phyloP scores from a whole-genome alignment of 2,113 vertebrate species.

The Nesoenas mayeri region DNA sequence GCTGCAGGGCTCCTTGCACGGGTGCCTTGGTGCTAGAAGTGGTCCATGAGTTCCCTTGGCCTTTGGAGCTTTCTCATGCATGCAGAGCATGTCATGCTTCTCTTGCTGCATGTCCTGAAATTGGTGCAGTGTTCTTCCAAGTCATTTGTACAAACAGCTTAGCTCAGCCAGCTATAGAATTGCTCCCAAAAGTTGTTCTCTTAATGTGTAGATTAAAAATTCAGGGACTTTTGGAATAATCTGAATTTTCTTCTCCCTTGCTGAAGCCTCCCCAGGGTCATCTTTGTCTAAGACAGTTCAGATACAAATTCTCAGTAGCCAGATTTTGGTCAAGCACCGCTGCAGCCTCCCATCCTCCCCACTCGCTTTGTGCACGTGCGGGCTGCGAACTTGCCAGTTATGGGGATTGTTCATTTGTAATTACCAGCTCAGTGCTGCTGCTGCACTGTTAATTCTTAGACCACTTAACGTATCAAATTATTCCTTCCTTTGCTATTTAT shows the following conservation, averaged over 20 bases:
- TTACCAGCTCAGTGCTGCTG: constrained; percentile 31
- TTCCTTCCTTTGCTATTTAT: constrained; percentile 46
- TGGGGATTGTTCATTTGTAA: background rate
- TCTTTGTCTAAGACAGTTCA: background rate
- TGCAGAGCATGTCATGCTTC: fast-evolving
- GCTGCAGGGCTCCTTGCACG: background rate
- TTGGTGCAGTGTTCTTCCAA: background rate
- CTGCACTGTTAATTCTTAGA: constrained; percentile 26
- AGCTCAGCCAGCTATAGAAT: background rate
- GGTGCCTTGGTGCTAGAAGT: background rate
- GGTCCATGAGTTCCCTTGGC: fast-evolving
- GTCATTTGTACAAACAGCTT: background rate
- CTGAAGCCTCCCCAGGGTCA: background rate
- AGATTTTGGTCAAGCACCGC: background rate
- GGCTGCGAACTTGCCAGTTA: background rate
- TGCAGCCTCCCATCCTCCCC: background rate
- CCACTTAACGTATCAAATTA: background rate
- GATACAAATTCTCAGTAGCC: background rate
- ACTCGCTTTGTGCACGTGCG: background rate
- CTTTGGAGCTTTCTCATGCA: background rate
- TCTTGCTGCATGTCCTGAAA: background rate
- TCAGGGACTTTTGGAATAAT: background rate
- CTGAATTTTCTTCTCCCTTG: background rate
- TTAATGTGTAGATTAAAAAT: background rate
- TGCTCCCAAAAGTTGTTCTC: background rate